Evolutionary conservation across 2,888 invertebrate species (phyloP), one percentile per base, ranked within the genome.

Genomic region (Acrobeloides nanus): DNA sequence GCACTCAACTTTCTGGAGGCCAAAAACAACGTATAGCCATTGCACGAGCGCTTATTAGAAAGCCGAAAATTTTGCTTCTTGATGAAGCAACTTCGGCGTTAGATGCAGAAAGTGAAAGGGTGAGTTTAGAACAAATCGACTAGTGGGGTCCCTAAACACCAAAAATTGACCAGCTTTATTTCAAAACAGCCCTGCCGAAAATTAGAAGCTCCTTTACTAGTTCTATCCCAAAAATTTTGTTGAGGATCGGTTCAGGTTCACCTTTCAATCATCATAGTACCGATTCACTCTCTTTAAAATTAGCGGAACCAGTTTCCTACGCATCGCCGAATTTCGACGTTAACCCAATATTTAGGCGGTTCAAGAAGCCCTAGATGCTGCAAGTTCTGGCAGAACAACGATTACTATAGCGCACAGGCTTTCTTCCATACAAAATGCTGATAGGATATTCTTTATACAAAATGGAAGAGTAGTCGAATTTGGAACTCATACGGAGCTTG

Each of bases 351-450:
- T n/a, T n/a, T n/a, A 39, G 17, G 42, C 34, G 12, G 62, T 61
- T 4, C 63, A 63, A 46, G 37, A 41, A 18, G 59, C 61, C 7
- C 47, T 63, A 29, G 44, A 57, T 15, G 45, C 37, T 2, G 61
- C 60, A 4, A 47, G 55, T 1, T 27, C 32, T 4, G 61, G 57
- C 15, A 46, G 61, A 4, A 63, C 64, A 1, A 53, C 56, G 34
- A 59, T 64, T 12, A 57, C 51, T 1, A 57, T 64, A 3, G 64
- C 64, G 0, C 64, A 64, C 52, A 51, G 64, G 2, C 45, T 64
- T 27, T 55, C 60, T 15, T 57, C 61, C 0, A 51, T 64, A 18
- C 59, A 57, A 34, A 17, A 55, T 29, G 42, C 52, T 3, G 32
- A 54, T 26, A 27, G 25, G 15, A 52, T 52, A 12, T 52, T 31